phyloP scores from a whole-genome alignment of 2,797 vertebrate species.

The Gila robusta region DNA sequence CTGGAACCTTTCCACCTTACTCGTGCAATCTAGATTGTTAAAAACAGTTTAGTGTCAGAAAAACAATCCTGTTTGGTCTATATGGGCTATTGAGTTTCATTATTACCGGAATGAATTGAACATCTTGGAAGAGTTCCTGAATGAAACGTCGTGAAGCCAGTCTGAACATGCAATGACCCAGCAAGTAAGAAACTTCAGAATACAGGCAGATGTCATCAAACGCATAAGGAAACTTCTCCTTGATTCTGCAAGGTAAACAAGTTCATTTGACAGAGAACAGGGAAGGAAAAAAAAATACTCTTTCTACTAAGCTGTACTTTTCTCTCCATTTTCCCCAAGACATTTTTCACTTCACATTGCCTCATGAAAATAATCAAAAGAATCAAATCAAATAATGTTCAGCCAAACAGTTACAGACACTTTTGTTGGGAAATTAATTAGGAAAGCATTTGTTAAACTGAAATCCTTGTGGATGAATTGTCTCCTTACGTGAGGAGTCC shows the following conservation, averaged over 20 bases:
- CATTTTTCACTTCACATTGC: not conserved
- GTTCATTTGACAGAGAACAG: not conserved
- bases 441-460: not conserved
- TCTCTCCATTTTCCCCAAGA: not conserved
- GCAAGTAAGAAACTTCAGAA: slow-evolving; percentile 94
- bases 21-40: not conserved
- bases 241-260: slow-evolving; percentile 83
- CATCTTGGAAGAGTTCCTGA: slow-evolving; percentile 98
- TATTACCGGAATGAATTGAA: slow-evolving; percentile 94
- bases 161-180: slow-evolving; percentile 95
- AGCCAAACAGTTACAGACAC: not conserved
- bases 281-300: not conserved
- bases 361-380: not conserved
- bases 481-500: slow-evolving; percentile 93
- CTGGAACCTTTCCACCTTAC: not conserved
- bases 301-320: not conserved
- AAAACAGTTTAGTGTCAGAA: not conserved
- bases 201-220: slow-evolving; percentile 99
- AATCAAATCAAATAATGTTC: not conserved
- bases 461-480: not conserved
- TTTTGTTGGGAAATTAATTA: not conserved
- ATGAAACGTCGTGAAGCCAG: slow-evolving; percentile 95
- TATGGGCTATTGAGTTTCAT: no score
- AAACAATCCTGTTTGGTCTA: not conserved
- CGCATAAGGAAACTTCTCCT: slow-evolving; percentile 97